These are phyloP conservation scores for Globia sparganii DNA, from an alignment of 2,888 invertebrate genomes.

Conservation along the genomic window DNA sequence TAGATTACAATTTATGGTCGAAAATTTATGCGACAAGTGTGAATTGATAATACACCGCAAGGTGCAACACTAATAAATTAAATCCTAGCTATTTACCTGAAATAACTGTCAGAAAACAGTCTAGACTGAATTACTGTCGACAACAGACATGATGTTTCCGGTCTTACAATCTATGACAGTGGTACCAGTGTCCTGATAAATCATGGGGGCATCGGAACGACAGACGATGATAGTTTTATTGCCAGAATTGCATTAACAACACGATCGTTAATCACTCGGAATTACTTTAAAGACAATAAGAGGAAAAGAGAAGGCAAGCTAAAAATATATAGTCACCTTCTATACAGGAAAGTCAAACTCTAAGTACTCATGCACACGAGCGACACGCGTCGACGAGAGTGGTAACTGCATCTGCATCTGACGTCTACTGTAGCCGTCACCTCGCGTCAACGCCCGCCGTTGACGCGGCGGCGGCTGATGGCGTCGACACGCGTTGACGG, in stretches of 20 bases:
- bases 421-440: not conserved
- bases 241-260: constrained; percentile 56
- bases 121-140: constrained; percentile 28
- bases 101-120: constrained; percentile 24
- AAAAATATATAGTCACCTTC: constrained; percentile 47
- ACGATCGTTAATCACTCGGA: constrained; percentile 55
- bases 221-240: constrained; percentile 66
- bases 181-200: constrained; percentile 63
- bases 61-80: constrained; percentile 29
- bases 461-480: not conserved
- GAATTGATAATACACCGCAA: constrained; percentile 13
- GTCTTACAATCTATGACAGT: constrained; percentile 51
- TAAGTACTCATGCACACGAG: not conserved
- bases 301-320: constrained; percentile 36
- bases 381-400: not conserved
- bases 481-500: not conserved
- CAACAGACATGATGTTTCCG: constrained; percentile 49
- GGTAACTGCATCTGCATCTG: not conserved
- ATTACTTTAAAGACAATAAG: constrained; percentile 56
- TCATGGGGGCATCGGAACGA: constrained; percentile 62
- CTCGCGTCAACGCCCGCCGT: not conserved
- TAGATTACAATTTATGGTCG: not conserved
- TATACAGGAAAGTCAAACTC: constrained; percentile 16
- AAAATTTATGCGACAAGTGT: not conserved
- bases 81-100: constrained; percentile 17